Evolutionary conservation across 2,113 vertebrate genomes (phyloP).

Genomic region (Taxidea taxus): DNA sequence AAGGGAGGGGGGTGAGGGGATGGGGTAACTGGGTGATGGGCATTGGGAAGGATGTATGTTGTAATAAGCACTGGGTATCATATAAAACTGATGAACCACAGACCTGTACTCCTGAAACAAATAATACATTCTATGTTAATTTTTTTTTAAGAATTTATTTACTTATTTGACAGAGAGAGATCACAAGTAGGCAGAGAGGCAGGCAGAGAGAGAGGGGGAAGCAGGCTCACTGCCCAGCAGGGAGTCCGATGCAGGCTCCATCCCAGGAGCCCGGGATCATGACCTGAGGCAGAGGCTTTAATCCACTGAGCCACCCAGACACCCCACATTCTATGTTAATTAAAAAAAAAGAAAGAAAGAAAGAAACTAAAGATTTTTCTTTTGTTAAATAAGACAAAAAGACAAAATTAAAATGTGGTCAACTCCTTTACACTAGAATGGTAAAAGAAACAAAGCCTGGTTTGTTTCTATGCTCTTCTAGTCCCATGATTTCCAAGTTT

Average conservation of each 20-base stretch:
- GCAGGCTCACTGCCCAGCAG: no score
- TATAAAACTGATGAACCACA: background rate
- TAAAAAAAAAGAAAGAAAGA: background rate
- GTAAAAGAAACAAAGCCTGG: background rate
- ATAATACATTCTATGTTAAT: background rate
- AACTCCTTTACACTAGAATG: background rate
- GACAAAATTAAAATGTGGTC: background rate
- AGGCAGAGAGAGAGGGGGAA: no score
- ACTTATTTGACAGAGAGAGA: no score
- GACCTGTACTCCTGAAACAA: background rate
- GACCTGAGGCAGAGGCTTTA: no score
- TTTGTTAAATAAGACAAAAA: background rate
- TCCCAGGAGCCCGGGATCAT: no score
- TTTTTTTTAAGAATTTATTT: no score
- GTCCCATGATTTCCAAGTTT: background rate
- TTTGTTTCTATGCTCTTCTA: background rate
- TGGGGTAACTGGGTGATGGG: no score
- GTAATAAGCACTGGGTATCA: background rate
- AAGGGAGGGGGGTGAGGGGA: background rate
- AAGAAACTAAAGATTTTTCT: background rate
- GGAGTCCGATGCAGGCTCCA: no score
- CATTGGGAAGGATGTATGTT: no score
- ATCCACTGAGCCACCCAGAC: no score
- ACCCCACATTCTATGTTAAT: no score
- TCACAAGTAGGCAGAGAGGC: no score